phyloP scores from a whole-genome alignment of 2,888 invertebrate genomes.

The Meiosimyza decipiens region DNA sequence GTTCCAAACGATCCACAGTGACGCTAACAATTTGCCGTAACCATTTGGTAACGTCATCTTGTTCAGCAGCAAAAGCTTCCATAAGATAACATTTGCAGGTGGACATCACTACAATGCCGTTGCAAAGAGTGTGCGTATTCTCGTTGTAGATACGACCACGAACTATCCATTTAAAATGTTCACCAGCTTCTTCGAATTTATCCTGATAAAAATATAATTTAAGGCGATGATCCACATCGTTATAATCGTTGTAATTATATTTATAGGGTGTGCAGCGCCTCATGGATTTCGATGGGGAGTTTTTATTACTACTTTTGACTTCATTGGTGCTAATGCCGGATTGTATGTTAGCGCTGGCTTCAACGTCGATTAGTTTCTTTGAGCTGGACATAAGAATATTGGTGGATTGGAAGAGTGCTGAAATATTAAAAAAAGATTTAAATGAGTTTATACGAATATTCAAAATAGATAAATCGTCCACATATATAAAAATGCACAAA shows the following conservation, averaged over 20 bases:
- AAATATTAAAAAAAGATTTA: constrained; percentile 9
- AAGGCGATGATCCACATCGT: constrained; percentile 71
- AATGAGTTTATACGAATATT: neutral
- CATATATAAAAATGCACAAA: neutral
- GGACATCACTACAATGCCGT: constrained; percentile 69
- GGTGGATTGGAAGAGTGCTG: constrained; percentile 69
- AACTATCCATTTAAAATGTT: constrained; percentile 69
- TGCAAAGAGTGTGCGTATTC: constrained; percentile 59
- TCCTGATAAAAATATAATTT: constrained; percentile 70
- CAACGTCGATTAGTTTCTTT: constrained; percentile 56
- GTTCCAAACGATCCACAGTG: constrained; percentile 67
- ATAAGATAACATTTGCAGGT: constrained; percentile 70
- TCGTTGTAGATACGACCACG: constrained; percentile 68
- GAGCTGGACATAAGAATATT: constrained; percentile 66
- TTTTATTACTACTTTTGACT: constrained; percentile 47
- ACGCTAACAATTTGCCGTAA: constrained; percentile 68
- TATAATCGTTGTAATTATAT: constrained; percentile 70
- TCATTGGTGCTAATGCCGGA: constrained; percentile 34
- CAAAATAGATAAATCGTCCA: too few relatives aligned
- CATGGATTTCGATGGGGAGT: constrained; percentile 29
- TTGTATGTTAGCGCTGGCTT: constrained; percentile 46
- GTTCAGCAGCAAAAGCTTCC: constrained; percentile 67
- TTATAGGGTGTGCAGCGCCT: constrained; percentile 63
- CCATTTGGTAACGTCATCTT: constrained; percentile 70
- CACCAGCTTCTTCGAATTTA: constrained; percentile 70